Conservation (phyloP, 2,113 vertebrate species). For the Festucalex cinctus region DNA sequence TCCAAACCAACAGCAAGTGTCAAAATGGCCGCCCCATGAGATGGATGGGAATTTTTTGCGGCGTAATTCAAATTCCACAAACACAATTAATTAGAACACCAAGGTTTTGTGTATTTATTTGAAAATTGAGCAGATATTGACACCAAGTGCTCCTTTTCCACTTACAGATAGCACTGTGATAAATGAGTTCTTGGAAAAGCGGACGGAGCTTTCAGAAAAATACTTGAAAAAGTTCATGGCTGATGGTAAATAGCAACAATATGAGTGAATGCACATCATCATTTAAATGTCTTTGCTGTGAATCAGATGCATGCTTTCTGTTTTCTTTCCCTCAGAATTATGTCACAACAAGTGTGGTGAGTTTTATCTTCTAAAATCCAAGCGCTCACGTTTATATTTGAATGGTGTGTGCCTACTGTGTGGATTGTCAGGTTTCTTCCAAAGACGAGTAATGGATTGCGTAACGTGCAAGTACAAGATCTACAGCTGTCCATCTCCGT, state of each 20-base stretch:
- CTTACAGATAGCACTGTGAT: too few species aligned
- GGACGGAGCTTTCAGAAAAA: conserved; percentile 59
- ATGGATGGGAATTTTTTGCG: too few species aligned
- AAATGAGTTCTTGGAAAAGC: conserved; percentile 67
- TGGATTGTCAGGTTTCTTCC: conserved; percentile 59
- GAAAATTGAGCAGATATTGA: too few species aligned
- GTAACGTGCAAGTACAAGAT: conserved; percentile 55
- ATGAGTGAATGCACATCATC: conserved; percentile 6
- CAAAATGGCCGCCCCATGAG: too few species aligned
- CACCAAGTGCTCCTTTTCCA: background rate
- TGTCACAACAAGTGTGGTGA: conserved; percentile 75
- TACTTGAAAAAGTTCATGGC: conserved; percentile 62
- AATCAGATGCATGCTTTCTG: conserved; percentile 18
- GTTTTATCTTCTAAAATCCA: conserved; percentile 21
- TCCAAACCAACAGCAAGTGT: too few species aligned
- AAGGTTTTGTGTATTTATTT: too few species aligned
- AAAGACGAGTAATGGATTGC: conserved; percentile 68
- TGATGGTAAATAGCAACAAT: conserved; percentile 42
- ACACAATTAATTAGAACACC: too few species aligned
- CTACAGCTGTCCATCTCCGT: conserved; percentile 54
- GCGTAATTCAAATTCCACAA: too few species aligned
- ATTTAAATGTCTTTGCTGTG: conserved; percentile 3
- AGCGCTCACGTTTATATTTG: conserved; percentile 11
- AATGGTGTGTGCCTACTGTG: conserved; percentile 10
- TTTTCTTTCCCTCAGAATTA: conserved; percentile 54